Evolutionary conservation across 2,797 vertebrate species (phyloP).

Genomic region (Bovichtus diacanthus): DNA sequence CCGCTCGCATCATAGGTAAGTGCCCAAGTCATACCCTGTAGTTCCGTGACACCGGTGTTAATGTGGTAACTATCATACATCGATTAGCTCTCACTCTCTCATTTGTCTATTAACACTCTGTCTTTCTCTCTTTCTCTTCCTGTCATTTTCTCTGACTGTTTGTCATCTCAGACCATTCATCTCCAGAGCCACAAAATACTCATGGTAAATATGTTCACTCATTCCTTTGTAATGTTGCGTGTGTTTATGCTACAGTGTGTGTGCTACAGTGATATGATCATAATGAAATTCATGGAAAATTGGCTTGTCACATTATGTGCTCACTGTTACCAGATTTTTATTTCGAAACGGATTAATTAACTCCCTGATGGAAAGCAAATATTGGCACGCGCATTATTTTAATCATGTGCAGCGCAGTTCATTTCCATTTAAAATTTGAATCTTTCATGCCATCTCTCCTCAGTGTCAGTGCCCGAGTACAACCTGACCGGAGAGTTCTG

Average conservation of each 20-base stretch:
- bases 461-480: slow-evolving; percentile 91
- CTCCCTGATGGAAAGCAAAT: slow-evolving; percentile 45
- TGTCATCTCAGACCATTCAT: slow-evolving; percentile 84
- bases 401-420: slow-evolving; percentile 14
- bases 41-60: slow-evolving; percentile 4
- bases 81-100: slow-evolving; percentile 49
- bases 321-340: slow-evolving; percentile 34
- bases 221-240: slow-evolving; percentile 42
- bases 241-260: not conserved
- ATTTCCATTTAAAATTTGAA: slow-evolving; percentile 19
- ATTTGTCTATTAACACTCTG: slow-evolving; percentile 69
- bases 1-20: slow-evolving; percentile 93
- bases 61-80: slow-evolving; percentile 52
- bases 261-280: slow-evolving; percentile 13
- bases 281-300: slow-evolving; percentile 29
- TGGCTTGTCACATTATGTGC: slow-evolving; percentile 35
- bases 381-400: slow-evolving; percentile 18
- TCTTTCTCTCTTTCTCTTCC: slow-evolving; percentile 46
- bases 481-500: slow-evolving; percentile 98
- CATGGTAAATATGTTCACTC: slow-evolving; percentile 84
- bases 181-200: slow-evolving; percentile 79
- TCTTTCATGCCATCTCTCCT: slow-evolving; percentile 3
- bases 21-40: not conserved
- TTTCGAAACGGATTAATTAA: slow-evolving; percentile 19
- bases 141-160: slow-evolving; percentile 56